Conservation (phyloP, 2,113 vertebrate species). For the Bucco capensis region DNA sequence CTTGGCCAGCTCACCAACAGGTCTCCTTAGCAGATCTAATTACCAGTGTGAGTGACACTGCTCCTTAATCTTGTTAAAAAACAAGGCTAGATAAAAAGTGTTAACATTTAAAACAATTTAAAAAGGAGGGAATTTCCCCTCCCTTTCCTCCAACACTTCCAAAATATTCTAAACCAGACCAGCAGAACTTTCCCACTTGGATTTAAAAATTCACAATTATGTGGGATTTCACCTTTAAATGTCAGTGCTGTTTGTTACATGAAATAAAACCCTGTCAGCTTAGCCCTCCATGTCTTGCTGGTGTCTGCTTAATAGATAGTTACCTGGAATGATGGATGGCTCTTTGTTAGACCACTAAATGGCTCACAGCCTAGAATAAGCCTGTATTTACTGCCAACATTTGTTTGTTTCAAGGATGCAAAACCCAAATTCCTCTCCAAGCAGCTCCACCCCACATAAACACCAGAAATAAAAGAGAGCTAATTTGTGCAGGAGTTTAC, state of each 20-base stretch:
- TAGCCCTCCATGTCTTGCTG: conserved; percentile 65
- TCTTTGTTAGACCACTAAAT: conserved; percentile 52
- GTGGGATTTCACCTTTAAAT: conserved; percentile 68
- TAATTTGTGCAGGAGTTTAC: conserved; percentile 50
- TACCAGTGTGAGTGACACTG: neutral
- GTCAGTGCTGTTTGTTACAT: conserved; percentile 69
- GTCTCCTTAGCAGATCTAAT: conserved; percentile 35
- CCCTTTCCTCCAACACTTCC: neutral
- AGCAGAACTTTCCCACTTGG: conserved; percentile 12
- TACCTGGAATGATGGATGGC: conserved; percentile 60
- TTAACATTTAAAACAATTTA: neutral
- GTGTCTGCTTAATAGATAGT: conserved; percentile 70
- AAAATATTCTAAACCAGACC: conserved; percentile 18
- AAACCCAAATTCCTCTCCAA: conserved; percentile 28
- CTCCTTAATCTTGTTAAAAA: neutral
- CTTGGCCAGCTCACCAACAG: neutral
- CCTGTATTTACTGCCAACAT: conserved; percentile 38
- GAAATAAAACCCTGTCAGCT: conserved; percentile 62
- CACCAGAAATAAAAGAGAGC: conserved; percentile 39
- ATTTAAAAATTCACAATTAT: conserved; percentile 65
- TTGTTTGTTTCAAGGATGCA: conserved; percentile 55
- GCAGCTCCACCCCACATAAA: conserved; percentile 34
- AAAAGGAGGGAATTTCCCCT: neutral
- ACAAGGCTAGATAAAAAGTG: neutral
- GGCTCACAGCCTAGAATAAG: conserved; percentile 34